These are phyloP conservation scores for Molossus alvarezi DNA, from an alignment of 2,797 vertebrate species.

Conservation along the genomic window DNA sequence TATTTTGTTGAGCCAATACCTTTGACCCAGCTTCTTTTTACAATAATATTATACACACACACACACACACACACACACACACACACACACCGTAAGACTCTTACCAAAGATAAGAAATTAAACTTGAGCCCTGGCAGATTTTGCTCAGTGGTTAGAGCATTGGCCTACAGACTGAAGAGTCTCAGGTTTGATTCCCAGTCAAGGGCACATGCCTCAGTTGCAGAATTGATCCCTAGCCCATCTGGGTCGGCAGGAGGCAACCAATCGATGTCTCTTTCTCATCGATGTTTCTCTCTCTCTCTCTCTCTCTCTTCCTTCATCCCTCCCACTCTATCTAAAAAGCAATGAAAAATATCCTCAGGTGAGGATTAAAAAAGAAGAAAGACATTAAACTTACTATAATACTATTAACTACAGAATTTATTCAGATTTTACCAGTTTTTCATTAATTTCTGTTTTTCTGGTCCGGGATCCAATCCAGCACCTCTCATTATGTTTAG, in stretches of 20 bases:
- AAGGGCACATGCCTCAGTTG: too few relatives aligned
- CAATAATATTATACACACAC: not conserved
- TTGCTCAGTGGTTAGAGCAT: too few relatives aligned
- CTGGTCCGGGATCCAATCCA: not conserved
- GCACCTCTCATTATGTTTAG: not conserved
- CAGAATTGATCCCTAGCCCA: too few relatives aligned
- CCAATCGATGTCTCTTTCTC: too few relatives aligned
- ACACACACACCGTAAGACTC: not conserved
- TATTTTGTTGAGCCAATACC: not conserved
- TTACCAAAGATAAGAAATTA: conserved; percentile 14
- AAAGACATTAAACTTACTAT: not conserved
- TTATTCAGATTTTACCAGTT: conserved; percentile 7
- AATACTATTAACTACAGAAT: not conserved
- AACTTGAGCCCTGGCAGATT: not conserved
- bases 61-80: not conserved
- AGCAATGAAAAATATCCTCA: too few relatives aligned
- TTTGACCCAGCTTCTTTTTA: not conserved
- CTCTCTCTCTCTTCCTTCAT: too few relatives aligned
- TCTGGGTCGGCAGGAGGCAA: too few relatives aligned
- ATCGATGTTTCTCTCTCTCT: too few relatives aligned
- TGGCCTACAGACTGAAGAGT: too few relatives aligned
- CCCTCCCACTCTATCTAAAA: too few relatives aligned
- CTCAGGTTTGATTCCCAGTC: too few relatives aligned
- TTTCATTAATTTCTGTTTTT: not conserved
- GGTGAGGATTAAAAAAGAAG: not conserved